Evolutionary conservation across 2,113 vertebrate species (phyloP).

Genomic region (Axis porcinus): DNA sequence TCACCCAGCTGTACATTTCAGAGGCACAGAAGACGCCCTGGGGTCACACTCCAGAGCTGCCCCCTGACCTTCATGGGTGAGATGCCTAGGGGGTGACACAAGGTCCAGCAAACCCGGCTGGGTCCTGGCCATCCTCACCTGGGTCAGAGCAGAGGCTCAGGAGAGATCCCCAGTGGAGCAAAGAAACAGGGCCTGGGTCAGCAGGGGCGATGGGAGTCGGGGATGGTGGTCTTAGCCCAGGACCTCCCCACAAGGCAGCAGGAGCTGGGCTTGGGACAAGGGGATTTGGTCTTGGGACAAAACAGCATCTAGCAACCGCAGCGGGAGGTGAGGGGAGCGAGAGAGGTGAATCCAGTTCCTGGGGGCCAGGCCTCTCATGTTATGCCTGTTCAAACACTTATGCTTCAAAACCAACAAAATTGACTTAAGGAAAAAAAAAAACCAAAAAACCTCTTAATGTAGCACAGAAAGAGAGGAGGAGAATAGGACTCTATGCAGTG

Average conservation of each 20-base stretch:
- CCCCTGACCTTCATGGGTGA: background rate
- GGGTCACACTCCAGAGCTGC: background rate
- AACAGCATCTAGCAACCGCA: accelerated
- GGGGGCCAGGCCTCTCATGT: background rate
- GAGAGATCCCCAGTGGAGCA: background rate
- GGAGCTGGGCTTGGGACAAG: background rate
- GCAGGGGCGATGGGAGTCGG: background rate
- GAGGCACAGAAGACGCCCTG: background rate
- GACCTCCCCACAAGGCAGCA: background rate
- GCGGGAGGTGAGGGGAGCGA: background rate
- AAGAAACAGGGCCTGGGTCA: background rate
- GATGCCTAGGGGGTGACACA: background rate
- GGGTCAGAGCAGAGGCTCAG: background rate
- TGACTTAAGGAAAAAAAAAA: background rate
- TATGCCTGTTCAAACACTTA: background rate
- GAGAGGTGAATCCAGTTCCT: too few relatives aligned
- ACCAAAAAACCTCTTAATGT: background rate
- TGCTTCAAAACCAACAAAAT: background rate
- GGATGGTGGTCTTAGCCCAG: background rate
- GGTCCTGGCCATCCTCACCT: background rate
- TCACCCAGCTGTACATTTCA: background rate
- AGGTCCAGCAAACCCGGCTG: background rate
- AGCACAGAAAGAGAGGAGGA: background rate
- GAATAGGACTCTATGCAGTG: background rate
- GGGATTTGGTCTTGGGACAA: background rate